A percentile compares a stretch with the other conserved stretches of the same genome.
Conservation (phyloP, 53 echinoderm and acorn worm genomes). For the Temnopleurus reevesii region DNA sequence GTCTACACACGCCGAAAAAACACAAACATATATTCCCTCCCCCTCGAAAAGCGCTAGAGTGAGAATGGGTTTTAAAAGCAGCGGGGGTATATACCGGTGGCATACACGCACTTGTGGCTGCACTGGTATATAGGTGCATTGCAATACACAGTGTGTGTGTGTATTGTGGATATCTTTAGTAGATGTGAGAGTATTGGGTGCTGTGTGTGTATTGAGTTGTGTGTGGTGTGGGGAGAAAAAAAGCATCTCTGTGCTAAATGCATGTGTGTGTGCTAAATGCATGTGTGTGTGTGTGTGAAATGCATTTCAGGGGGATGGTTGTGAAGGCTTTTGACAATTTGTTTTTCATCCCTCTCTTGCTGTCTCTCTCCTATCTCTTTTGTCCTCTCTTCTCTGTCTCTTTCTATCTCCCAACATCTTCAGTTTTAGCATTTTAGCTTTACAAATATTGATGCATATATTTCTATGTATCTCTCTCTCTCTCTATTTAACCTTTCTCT, state of each 20-base stretch:
- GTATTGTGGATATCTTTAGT: background rate
- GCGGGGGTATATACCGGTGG: constrained; percentile 21
- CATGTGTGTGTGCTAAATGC: constrained; percentile 12
- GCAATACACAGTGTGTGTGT: background rate
- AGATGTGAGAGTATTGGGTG: background rate
- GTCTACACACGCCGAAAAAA: background rate
- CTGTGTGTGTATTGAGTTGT: background rate
- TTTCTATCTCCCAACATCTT: background rate
- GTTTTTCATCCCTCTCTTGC: background rate
- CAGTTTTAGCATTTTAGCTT: background rate
- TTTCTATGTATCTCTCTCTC: too few relatives aligned
- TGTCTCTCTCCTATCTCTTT: background rate
- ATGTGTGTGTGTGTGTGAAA: constrained; percentile 13
- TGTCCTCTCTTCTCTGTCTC: background rate
- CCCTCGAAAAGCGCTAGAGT: constrained; percentile 29
- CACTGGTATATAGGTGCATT: background rate
- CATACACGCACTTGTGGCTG: background rate
- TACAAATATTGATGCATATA: background rate
- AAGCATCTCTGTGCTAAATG: background rate
- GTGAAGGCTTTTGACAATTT: background rate
- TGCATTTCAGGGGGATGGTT: background rate
- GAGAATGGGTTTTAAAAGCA: background rate
- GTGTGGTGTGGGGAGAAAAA: background rate
- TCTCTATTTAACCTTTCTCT: background rate
- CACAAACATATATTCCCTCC: constrained; percentile 10